Conservation (phyloP, 2,888 invertebrate species). For the Conomelus anceps region DNA sequence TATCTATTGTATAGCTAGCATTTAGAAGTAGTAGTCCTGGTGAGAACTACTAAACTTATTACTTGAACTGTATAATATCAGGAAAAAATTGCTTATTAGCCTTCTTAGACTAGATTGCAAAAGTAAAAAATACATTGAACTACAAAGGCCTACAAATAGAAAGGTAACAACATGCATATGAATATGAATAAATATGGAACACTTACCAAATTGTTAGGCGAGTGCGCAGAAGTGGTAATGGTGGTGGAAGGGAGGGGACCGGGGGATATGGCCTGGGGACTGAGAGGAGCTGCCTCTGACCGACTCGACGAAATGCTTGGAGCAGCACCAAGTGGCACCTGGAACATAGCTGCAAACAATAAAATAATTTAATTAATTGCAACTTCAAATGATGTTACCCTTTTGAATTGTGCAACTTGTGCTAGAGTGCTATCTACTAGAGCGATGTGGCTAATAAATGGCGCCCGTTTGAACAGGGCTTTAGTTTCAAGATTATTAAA, state of each 20-base stretch:
- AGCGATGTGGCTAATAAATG: not conserved
- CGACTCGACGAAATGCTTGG: constrained; percentile 25
- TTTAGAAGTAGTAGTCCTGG: no score
- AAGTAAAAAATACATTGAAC: no score
- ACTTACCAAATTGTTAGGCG: constrained; percentile 4
- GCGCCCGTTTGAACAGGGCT: not conserved
- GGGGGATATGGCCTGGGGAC: constrained; percentile 31
- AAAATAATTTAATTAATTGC: constrained; percentile 1
- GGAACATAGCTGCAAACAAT: constrained; percentile 54
- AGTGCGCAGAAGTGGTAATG: not conserved
- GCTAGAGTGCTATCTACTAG: no score
- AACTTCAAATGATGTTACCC: not conserved
- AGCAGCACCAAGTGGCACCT: constrained; percentile 46
- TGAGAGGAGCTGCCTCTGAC: constrained; percentile 25
- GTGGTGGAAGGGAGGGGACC: constrained; percentile 29
- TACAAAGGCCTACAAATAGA: no score
- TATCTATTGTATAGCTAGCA: no score
- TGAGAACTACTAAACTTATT: no score
- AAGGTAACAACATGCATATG: not conserved
- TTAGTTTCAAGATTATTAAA: not conserved
- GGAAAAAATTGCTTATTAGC: no score
- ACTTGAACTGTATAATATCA: no score
- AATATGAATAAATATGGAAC: not conserved
- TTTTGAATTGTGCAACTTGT: not conserved
- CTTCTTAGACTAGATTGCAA: no score